Evolutionary conservation across 2,113 vertebrate genomes (phyloP).

Genomic region (Gobius niger): DNA sequence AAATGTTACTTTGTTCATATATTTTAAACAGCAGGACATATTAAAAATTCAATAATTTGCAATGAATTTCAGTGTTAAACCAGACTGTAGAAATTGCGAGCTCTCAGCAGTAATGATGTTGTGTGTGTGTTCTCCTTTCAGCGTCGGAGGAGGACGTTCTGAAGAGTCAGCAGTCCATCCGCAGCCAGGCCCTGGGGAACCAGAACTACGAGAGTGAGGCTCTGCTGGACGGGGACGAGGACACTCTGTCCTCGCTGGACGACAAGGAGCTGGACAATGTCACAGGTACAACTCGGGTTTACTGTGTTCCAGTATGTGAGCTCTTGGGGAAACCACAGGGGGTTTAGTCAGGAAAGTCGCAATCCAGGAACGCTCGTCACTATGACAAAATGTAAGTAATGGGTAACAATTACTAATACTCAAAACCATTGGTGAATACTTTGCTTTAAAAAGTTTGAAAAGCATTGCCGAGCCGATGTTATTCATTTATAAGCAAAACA

Average conservation of each 20-base stretch:
- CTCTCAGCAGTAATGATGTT: conserved; percentile 18
- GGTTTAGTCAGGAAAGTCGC: neutral
- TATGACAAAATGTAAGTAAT: too few species aligned
- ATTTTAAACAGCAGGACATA: too few species aligned
- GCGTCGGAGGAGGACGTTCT: conserved; percentile 90
- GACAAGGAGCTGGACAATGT: conserved; percentile 96
- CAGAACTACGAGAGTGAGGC: conserved; percentile 91
- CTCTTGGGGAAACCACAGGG: neutral
- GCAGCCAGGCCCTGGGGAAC: conserved; percentile 88
- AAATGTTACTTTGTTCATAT: too few species aligned
- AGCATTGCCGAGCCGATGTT: too few species aligned
- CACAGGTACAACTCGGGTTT: conserved; percentile 76
- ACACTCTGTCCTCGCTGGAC: conserved; percentile 91
- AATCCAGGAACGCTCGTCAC: too few species aligned
- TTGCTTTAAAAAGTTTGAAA: too few species aligned
- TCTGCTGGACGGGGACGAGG: conserved; percentile 89
- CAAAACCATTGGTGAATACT: too few species aligned
- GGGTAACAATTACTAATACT: too few species aligned
- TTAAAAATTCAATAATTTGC: too few species aligned
- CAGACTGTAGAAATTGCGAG: neutral
- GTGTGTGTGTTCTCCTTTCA: conserved; percentile 57
- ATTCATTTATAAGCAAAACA: too few species aligned
- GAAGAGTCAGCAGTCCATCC: conserved; percentile 95
- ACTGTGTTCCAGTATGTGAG: neutral
- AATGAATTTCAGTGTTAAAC: too few species aligned